These are phyloP conservation scores for Chalcis sispes DNA, from an alignment of 2,888 invertebrate genomes.

Conservation along the genomic window DNA sequence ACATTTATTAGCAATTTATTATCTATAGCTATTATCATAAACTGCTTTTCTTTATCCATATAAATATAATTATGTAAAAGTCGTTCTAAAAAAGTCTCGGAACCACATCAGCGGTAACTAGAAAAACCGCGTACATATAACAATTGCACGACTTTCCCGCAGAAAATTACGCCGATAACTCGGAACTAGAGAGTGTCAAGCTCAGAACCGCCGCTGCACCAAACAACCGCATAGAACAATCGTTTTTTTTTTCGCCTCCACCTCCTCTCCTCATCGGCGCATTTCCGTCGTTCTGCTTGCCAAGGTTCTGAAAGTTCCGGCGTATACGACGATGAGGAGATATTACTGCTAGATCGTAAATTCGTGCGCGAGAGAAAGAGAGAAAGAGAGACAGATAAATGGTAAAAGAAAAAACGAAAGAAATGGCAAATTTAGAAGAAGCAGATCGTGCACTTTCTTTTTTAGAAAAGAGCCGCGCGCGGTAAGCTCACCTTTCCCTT, in stretches of 20 bases:
- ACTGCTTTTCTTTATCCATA: too few relatives aligned
- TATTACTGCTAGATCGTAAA: too few relatives aligned
- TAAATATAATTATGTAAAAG: not conserved
- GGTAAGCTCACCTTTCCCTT: slow-evolving; percentile 48
- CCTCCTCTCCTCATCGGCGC: too few relatives aligned
- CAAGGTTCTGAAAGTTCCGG: slow-evolving; percentile 15
- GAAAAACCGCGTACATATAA: not conserved
- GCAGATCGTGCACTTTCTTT: slow-evolving; percentile 54
- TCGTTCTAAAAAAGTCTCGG: not conserved
- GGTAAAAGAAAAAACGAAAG: too few relatives aligned
- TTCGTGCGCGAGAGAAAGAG: slow-evolving; percentile 57
- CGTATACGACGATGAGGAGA: slow-evolving; percentile 49
- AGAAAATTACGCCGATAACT: slow-evolving; percentile 34
- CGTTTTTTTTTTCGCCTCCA: slow-evolving; percentile 8
- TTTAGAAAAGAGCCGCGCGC: slow-evolving; percentile 32
- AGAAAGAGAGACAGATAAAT: not conserved
- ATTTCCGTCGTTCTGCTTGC: slow-evolving; percentile 44
- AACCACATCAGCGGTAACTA: not conserved
- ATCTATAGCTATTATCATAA: too few relatives aligned
- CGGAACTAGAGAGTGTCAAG: slow-evolving; percentile 23
- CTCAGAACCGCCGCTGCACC: not conserved
- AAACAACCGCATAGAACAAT: slow-evolving; percentile 25
- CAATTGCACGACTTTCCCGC: slow-evolving; percentile 11
- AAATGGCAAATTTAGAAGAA: too few relatives aligned
- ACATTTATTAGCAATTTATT: too few relatives aligned